Percentiles rank a stretch among this genome's conserved stretches.
These are phyloP conservation scores for Heliconius nattereri DNA, from an alignment of 1,140 invertebrate species.

Conservation along the genomic window DNA sequence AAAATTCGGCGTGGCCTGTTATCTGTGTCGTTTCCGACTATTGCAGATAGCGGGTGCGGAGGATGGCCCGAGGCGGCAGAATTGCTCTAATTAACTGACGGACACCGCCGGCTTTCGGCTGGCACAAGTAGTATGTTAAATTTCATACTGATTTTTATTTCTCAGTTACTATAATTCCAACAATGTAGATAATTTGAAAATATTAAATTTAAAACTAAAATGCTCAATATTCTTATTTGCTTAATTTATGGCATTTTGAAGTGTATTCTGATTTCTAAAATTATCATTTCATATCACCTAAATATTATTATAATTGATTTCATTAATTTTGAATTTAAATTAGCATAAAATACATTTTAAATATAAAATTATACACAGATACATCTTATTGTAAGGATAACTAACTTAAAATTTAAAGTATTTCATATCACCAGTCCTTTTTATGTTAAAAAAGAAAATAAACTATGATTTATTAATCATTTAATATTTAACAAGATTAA, in stretches of 20 bases:
- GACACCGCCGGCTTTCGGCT: constrained; percentile 75
- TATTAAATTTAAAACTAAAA: background rate
- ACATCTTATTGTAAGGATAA: too few species aligned
- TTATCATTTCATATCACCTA: background rate
- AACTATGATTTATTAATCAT: background rate
- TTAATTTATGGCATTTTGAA: background rate
- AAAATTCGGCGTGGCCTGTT: constrained; percentile 66
- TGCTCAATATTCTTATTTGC: background rate
- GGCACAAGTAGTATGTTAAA: constrained; percentile 69
- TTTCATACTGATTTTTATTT: background rate
- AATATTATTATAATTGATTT: background rate
- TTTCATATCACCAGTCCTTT: too few species aligned
- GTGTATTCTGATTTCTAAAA: background rate
- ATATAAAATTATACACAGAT: background rate
- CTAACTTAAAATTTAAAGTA: too few species aligned
- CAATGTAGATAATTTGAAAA: background rate
- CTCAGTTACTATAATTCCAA: background rate
- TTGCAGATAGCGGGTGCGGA: constrained; percentile 78
- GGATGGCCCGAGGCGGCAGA: constrained; percentile 72
- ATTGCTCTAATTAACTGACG: constrained; percentile 75
- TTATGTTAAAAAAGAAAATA: background rate
- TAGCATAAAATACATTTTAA: background rate
- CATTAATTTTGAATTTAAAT: background rate
- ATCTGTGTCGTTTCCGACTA: constrained; percentile 74
- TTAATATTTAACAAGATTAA: too few species aligned